phyloP scores from a whole-genome alignment of 2,797 vertebrate genomes.

The Micropoecilia bifurca region DNA sequence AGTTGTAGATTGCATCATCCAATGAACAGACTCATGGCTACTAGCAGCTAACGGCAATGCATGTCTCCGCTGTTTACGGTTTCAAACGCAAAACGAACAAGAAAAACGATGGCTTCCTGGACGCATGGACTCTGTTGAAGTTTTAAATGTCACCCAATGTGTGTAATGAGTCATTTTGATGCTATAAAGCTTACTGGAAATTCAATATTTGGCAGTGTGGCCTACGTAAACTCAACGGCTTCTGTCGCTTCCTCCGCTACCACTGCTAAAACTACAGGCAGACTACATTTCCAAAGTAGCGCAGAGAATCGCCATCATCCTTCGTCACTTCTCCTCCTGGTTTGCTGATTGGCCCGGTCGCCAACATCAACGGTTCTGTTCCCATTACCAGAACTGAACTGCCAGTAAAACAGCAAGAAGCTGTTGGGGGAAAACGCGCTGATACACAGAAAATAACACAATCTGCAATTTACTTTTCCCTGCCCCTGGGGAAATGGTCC shows the following conservation, averaged over 20 bases:
- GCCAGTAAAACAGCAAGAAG: slow-evolving; percentile 45
- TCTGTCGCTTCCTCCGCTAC: no score
- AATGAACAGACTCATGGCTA: background rate
- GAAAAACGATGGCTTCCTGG: no score
- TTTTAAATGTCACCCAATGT: no score
- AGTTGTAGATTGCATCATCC: background rate
- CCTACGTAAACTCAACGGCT: no score
- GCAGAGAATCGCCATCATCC: no score
- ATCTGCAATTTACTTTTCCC: slow-evolving; percentile 60
- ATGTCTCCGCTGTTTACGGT: background rate
- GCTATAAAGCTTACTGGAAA: no score
- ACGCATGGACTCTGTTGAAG: no score
- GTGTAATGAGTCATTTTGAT: no score
- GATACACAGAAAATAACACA: slow-evolving; percentile 59
- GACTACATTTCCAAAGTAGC: no score
- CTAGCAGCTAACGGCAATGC: background rate
- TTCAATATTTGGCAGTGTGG: no score
- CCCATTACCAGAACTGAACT: slow-evolving; percentile 48
- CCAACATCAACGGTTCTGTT: slow-evolving; percentile 55
- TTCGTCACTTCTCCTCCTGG: no score
- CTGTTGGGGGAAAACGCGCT: slow-evolving; percentile 17
- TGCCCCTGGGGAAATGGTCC: slow-evolving; percentile 55
- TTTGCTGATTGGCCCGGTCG: slow-evolving; percentile 11
- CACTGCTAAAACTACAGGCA: no score
- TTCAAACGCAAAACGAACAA: background rate